Conservation (phyloP, 1,140 invertebrate genomes). For the Drosophila lowei region DNA sequence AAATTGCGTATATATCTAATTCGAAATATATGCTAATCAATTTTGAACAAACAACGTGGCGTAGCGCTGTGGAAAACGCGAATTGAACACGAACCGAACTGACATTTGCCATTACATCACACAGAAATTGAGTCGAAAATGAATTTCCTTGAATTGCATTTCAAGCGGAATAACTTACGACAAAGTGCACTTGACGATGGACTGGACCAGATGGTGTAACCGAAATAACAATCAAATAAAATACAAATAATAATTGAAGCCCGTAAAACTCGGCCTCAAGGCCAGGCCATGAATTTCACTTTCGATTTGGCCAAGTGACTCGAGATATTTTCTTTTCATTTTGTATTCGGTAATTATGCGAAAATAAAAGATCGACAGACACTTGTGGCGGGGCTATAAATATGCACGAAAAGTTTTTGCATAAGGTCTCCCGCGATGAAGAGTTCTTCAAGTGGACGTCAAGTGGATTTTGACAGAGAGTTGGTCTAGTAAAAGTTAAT, state of each 20-base stretch:
- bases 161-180: slow-evolving; percentile 45
- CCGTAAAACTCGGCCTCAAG: slow-evolving; percentile 24
- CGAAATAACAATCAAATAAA: slow-evolving; percentile 1
- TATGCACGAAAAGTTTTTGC: slow-evolving; percentile 16
- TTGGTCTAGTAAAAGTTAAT: slow-evolving; percentile 8
- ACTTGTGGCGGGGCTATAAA: slow-evolving; percentile 45
- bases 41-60: neutral
- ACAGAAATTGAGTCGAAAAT: slow-evolving; percentile 1
- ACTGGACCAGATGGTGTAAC: neutral
- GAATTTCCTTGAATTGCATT: slow-evolving; percentile 40
- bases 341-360: slow-evolving; percentile 48
- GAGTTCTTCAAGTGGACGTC: slow-evolving; percentile 23
- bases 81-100: neutral
- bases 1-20: too few relatives aligned
- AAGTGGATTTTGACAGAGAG: slow-evolving; percentile 34
- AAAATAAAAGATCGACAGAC: slow-evolving; percentile 32
- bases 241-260: neutral
- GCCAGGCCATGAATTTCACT: slow-evolving; percentile 55
- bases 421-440: slow-evolving; percentile 6
- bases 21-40: neutral
- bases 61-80: neutral
- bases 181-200: slow-evolving; percentile 38
- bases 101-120: slow-evolving; percentile 13
- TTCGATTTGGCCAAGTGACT: slow-evolving; percentile 45
- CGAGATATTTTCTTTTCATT: slow-evolving; percentile 33